phyloP scores from a whole-genome alignment of 1,140 invertebrate genomes.

The Bradynema listronoti region DNA sequence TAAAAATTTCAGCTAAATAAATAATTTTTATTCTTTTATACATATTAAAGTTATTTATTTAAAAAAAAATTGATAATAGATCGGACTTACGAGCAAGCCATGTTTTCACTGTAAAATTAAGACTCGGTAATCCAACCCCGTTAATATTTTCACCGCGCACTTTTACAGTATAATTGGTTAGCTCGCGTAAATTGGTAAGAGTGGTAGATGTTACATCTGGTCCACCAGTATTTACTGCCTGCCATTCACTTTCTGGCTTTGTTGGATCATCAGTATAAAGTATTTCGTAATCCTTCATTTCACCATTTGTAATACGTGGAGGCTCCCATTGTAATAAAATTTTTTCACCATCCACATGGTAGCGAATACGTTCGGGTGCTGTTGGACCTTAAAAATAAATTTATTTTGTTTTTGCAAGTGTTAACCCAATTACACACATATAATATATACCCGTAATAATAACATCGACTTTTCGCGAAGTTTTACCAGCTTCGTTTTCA shows the following conservation, averaged over 20 bases:
- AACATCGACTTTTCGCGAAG: constrained; percentile 42
- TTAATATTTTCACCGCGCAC: constrained; percentile 49
- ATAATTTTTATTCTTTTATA: too few relatives aligned
- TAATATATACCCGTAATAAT: constrained; percentile 34
- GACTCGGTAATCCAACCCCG: constrained; percentile 45
- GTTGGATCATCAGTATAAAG: constrained; percentile 52
- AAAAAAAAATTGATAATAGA: background rate
- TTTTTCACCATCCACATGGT: constrained; percentile 52
- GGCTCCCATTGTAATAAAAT: constrained; percentile 51
- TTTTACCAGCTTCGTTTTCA: constrained; percentile 55
- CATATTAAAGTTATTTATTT: constrained; percentile 2
- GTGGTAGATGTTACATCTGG: constrained; percentile 35
- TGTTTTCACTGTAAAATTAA: constrained; percentile 48
- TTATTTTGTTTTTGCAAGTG: background rate
- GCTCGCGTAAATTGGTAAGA: constrained; percentile 41
- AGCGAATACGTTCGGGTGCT: constrained; percentile 49
- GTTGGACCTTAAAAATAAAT: constrained; percentile 31
- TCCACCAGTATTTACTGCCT: constrained; percentile 31
- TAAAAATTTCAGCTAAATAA: too few relatives aligned
- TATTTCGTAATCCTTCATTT: constrained; percentile 56
- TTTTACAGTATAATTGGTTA: constrained; percentile 47
- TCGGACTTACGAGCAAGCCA: constrained; percentile 40
- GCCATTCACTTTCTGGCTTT: constrained; percentile 50
- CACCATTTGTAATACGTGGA: constrained; percentile 51
- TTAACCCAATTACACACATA: background rate